These are phyloP conservation scores for Bruchidius siliquastri DNA, from an alignment of 2,888 invertebrate species.

Conservation along the genomic window DNA sequence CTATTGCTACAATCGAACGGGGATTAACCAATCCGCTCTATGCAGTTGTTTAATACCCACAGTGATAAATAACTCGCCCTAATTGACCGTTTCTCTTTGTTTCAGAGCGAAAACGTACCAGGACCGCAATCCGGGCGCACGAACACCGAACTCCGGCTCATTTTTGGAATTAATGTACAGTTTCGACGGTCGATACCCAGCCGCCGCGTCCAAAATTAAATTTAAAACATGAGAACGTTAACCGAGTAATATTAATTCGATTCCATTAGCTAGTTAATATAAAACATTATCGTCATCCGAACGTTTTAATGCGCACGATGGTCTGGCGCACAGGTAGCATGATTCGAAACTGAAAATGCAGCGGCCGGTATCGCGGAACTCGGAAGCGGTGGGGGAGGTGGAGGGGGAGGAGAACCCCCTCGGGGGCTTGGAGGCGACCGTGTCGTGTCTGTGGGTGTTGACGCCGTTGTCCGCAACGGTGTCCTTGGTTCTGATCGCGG, in stretches of 20 bases:
- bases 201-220: background rate
- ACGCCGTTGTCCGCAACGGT: conserved; percentile 66
- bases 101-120: background rate
- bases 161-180: background rate
- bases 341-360: conserved; percentile 26
- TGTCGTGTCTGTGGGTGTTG: conserved; percentile 59
- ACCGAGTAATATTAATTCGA: background rate
- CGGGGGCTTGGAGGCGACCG: conserved; percentile 54
- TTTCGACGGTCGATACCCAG: background rate
- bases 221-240: background rate
- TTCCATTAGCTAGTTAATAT: background rate
- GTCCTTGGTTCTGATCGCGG: conserved; percentile 65
- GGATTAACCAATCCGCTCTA: background rate
- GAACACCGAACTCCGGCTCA: background rate
- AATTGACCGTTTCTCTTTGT: background rate
- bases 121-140: background rate
- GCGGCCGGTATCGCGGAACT: conserved; percentile 33
- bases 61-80: background rate
- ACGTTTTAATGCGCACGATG: background rate
- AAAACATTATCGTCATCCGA: background rate
- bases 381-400: conserved; percentile 31
- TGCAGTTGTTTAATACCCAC: background rate
- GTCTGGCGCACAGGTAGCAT: background rate
- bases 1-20: background rate
- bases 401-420: conserved; percentile 32